Evolutionary conservation across 1,140 invertebrate genomes (phyloP).

Genomic region (Drosophila kohkoa): DNA sequence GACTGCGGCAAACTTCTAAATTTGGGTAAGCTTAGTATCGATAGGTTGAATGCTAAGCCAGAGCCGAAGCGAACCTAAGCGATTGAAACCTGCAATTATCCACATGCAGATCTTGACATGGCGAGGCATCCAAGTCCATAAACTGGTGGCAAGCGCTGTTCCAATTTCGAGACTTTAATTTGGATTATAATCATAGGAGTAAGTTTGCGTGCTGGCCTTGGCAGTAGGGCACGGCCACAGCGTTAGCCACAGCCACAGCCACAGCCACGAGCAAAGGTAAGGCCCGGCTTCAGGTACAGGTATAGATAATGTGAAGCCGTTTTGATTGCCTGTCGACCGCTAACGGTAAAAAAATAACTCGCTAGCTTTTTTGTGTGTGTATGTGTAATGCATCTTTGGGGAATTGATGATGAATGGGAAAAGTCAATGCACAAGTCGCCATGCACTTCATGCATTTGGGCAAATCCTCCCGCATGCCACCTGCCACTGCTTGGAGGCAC

Average conservation of each 20-base stretch:
- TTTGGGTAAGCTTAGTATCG: conserved; percentile 34
- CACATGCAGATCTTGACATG: conserved; percentile 57
- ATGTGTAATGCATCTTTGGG: conserved; percentile 2
- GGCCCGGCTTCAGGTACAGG: neutral
- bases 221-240: conserved; percentile 55
- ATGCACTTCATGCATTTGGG: neutral
- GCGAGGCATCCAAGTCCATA: neutral
- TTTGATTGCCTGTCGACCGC: conserved; percentile 61
- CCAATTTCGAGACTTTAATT: conserved; percentile 65
- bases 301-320: conserved; percentile 39
- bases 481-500: conserved; percentile 32
- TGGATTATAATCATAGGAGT: conserved; percentile 68
- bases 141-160: conserved; percentile 17
- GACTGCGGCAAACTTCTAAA: conserved; percentile 39
- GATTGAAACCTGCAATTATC: conserved; percentile 58
- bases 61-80: conserved; percentile 22
- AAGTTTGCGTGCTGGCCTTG: conserved; percentile 65
- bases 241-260: neutral
- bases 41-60: conserved; percentile 44
- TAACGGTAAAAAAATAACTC: conserved; percentile 69
- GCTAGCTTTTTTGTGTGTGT: conserved; percentile 8
- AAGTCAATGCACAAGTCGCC: neutral
- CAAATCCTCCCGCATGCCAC: conserved; percentile 3
- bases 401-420: conserved; percentile 7
- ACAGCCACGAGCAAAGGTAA: conserved; percentile 17